Evolutionary conservation across 53 echinoderm and acorn worm species (phyloP), one percentile per base, ranked within the genome.

Genomic region (Mesocentrotus franciscanus): DNA sequence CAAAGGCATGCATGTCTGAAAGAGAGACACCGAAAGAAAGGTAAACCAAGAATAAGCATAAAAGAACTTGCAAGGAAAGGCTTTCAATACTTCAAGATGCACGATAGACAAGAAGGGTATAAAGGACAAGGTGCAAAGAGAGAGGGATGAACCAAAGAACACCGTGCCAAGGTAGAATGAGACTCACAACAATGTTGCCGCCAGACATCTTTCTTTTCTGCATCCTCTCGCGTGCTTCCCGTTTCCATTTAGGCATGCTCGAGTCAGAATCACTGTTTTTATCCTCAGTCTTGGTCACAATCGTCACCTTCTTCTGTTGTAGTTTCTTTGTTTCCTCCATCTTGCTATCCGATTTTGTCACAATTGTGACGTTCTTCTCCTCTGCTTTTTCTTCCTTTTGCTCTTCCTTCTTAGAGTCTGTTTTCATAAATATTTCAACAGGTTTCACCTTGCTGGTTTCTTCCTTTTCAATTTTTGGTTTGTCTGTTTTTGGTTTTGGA

Each of bases 141-240:
- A 42, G n/a, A 76, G 22, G 35, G 15, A 18, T n/a, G 27, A 36
- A 94, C 22, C 84, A 94, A 34, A 42, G 49, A 39, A 61, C 93
- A 93, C 62, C 39, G 81, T 79, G 81, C 60, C 68, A 92, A 92
- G 33, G 29, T n/a, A 60, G 10, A 32, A 30, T 24, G 71, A 57
- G 84, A 94, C 94, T 94, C 94, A 94, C 94, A 9, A 83, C 32
- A 10, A 60, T 56, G 62, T 35, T 60, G 55, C 94, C 94, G 1
- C 61, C 94, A 33, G 84, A 84, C 94, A 83, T 94, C 94, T 94
- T 94, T 61, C 94, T 81, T 61, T 61, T 58, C 94, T 94, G 94
- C 81, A 57, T 84, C 26, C 94, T 94, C 84, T 94, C 94, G 32
- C 79, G 22, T 17, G 94, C 94, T 36, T 94, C 94, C 12, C 94